Percentiles rank a stretch among this genome's conserved stretches.
Conservation (phyloP, 1,140 invertebrate genomes). For the Aphaenogaster floridana region DNA sequence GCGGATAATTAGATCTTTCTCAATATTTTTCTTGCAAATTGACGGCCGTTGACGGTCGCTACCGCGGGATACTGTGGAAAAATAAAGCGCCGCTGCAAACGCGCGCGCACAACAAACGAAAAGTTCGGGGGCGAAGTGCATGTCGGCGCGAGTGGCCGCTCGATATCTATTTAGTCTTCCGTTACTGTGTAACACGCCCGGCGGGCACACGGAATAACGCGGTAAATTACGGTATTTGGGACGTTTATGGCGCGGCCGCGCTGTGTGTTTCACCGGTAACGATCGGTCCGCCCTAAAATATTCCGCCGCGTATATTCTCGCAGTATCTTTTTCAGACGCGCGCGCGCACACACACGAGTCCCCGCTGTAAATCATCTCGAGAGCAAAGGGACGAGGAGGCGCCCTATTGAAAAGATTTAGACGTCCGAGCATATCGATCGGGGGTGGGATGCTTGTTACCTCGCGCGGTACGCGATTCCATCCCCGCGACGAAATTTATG, state of each 20-base stretch:
- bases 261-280: slow-evolving; percentile 68
- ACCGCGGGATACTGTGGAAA: background rate
- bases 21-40: slow-evolving; percentile 41
- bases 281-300: slow-evolving; percentile 65
- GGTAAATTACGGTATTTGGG: slow-evolving; percentile 72
- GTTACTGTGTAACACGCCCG: slow-evolving; percentile 34
- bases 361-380: slow-evolving; percentile 35
- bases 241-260: slow-evolving; percentile 66
- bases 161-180: slow-evolving; percentile 47
- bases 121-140: slow-evolving; percentile 29
- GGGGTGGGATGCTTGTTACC: background rate
- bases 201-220: slow-evolving; percentile 65
- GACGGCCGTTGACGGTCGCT: background rate
- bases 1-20: slow-evolving; percentile 43
- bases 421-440: background rate
- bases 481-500: background rate
- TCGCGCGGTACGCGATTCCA: background rate
- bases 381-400: background rate
- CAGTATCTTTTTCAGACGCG: slow-evolving; percentile 34
- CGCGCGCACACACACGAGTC: background rate
- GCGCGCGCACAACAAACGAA: background rate
- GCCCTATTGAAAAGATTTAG: slow-evolving; percentile 2
- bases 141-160: background rate
- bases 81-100: background rate
- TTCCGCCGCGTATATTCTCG: slow-evolving; percentile 64